Percentiles rank a stretch among this genome's conserved stretches.
Conservation (phyloP, 1,140 invertebrate genomes). For the Patella vulgata region DNA sequence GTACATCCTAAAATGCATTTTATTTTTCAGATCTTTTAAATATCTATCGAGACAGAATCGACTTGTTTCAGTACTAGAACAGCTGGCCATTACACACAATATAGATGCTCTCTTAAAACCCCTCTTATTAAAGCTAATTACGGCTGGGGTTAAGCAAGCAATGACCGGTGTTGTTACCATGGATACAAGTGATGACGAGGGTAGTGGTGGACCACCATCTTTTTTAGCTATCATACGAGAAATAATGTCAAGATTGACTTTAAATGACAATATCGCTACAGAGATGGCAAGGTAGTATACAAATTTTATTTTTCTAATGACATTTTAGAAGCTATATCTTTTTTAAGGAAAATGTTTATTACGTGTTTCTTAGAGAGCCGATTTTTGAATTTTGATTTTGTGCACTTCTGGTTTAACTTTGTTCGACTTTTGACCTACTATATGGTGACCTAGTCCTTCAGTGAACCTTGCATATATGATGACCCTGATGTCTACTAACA, state of each 20-base stretch:
- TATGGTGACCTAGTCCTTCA: no score
- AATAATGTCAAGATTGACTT: slow-evolving; percentile 24
- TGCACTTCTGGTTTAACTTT: no score
- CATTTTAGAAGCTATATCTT: no score
- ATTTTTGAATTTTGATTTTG: no score
- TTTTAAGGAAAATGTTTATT: no score
- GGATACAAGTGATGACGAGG: slow-evolving; percentile 45
- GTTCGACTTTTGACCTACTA: no score
- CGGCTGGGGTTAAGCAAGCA: slow-evolving; percentile 46
- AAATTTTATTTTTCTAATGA: no score
- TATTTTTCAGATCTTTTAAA: slow-evolving; percentile 47
- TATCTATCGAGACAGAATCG: slow-evolving; percentile 40
- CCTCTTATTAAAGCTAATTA: slow-evolving; percentile 44
- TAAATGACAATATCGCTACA: slow-evolving; percentile 18
- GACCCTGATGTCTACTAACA: no score
- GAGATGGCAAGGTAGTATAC: slow-evolving; percentile 27
- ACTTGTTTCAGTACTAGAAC: slow-evolving; percentile 32
- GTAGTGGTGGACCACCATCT: slow-evolving; percentile 14
- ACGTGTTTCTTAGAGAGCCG: no score
- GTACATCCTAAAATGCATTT: slow-evolving; percentile 1
- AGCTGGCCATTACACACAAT: slow-evolving; percentile 34
- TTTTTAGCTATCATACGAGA: slow-evolving; percentile 32
- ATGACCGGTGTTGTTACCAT: slow-evolving; percentile 36
- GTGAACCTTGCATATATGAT: no score
- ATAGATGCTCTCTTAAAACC: slow-evolving; percentile 29